Conservation (phyloP, 1,140 invertebrate species). For the Pseudomyrmex flavicornis region DNA sequence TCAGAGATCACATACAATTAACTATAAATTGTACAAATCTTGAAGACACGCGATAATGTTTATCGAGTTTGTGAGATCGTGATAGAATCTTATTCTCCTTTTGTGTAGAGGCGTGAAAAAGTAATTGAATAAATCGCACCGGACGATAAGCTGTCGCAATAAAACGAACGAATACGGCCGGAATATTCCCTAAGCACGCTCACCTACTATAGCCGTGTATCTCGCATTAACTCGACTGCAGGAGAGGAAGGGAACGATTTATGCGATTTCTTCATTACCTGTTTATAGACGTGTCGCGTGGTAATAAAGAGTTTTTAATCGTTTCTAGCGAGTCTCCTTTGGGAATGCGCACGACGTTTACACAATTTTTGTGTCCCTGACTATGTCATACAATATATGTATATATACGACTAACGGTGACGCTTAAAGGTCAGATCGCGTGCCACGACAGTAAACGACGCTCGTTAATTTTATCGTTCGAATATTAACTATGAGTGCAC, state of each 20-base stretch:
- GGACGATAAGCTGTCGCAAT: constrained; percentile 33
- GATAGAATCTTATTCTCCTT: neutral
- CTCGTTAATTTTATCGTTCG: constrained; percentile 51
- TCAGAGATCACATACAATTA: neutral
- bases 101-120: constrained; percentile 17
- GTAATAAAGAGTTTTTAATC: constrained; percentile 26
- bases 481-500: constrained; percentile 34
- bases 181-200: constrained; percentile 19
- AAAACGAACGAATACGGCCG: constrained; percentile 24
- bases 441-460: constrained; percentile 35
- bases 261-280: constrained; percentile 19
- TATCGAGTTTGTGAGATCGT: constrained; percentile 12
- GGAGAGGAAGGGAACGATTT: neutral
- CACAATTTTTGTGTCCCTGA: neutral
- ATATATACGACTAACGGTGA: neutral
- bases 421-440: constrained; percentile 49
- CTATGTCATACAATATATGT: neutral
- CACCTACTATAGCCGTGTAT: neutral
- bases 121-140: constrained; percentile 41
- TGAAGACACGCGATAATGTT: neutral
- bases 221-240: constrained; percentile 2
- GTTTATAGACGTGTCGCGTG: constrained; percentile 33
- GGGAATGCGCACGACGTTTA: neutral
- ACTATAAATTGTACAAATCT: neutral
- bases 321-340: neutral